phyloP scores from a whole-genome alignment of 1,140 invertebrate species.

The Drosophila murphyi region DNA sequence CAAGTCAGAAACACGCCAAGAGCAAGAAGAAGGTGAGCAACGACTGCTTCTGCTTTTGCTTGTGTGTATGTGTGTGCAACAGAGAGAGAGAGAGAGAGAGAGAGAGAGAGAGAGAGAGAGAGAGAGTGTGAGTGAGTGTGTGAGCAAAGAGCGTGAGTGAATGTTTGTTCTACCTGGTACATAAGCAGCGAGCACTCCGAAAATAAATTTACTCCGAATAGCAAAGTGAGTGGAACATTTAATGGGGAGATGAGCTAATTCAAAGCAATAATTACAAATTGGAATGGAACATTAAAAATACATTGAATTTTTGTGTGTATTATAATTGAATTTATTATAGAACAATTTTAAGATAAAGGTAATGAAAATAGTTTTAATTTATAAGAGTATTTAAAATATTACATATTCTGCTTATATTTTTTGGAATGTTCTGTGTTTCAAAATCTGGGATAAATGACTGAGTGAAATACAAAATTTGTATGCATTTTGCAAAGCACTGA shows the following conservation, averaged over 20 bases:
- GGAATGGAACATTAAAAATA: background rate
- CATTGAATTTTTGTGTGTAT: too few relatives aligned
- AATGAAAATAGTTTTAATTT: too few relatives aligned
- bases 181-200: constrained; percentile 51
- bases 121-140: constrained; percentile 10
- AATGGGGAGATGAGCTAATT: constrained; percentile 10
- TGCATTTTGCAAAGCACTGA: too few relatives aligned
- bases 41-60: constrained; percentile 5
- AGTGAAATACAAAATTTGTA: too few relatives aligned
- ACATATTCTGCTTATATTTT: too few relatives aligned
- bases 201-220: constrained; percentile 49
- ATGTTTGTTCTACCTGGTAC: constrained; percentile 22
- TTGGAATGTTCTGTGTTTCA: too few relatives aligned
- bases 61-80: background rate
- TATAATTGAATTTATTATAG: too few relatives aligned
- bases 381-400: too few relatives aligned
- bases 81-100: too few relatives aligned
- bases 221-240: constrained; percentile 7
- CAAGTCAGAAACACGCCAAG: constrained; percentile 29
- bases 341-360: too few relatives aligned
- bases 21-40: constrained; percentile 44
- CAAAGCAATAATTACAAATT: background rate
- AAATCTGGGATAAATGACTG: too few relatives aligned
- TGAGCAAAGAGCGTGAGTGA: constrained; percentile 15
- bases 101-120: constrained; percentile 27